A percentile compares a stretch with the other conserved stretches of the same genome.
Conservation (phyloP, 1,140 invertebrate species). For the Drosophila erecta region DNA sequence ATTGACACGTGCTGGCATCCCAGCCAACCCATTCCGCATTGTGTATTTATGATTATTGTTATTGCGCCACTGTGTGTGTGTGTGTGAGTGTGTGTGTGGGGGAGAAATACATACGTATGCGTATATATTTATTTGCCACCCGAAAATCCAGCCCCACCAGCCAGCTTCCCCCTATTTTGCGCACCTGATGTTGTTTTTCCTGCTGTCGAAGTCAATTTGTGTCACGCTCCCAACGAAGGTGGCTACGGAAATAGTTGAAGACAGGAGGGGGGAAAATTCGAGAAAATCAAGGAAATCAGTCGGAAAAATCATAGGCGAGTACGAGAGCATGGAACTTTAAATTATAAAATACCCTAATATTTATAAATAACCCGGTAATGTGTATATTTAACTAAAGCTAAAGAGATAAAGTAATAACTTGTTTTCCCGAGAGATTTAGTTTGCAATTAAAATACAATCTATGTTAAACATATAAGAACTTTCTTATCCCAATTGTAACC, state of each 20-base stretch:
- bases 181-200: constrained; percentile 24
- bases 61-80: constrained; percentile 34
- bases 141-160: neutral
- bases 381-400: too few relatives aligned
- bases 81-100: constrained; percentile 8
- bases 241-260: constrained; percentile 22
- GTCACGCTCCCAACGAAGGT: constrained; percentile 36
- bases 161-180: constrained; percentile 4
- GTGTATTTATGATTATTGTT: constrained; percentile 71
- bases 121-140: constrained; percentile 15
- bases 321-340: neutral
- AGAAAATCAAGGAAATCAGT: neutral
- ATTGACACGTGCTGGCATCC: constrained; percentile 40
- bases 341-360: too few relatives aligned
- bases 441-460: neutral
- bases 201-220: constrained; percentile 65
- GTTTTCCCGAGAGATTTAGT: too few relatives aligned
- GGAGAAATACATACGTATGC: too few relatives aligned
- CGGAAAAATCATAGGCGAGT: neutral
- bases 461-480: neutral
- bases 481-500: neutral
- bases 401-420: too few relatives aligned
- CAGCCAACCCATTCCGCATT: constrained; percentile 19
- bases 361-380: too few relatives aligned
- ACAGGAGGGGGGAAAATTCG: neutral